Evolutionary conservation across 2,113 vertebrate species (phyloP).

Genomic region (Speoplatyrhinus poulsoni): DNA sequence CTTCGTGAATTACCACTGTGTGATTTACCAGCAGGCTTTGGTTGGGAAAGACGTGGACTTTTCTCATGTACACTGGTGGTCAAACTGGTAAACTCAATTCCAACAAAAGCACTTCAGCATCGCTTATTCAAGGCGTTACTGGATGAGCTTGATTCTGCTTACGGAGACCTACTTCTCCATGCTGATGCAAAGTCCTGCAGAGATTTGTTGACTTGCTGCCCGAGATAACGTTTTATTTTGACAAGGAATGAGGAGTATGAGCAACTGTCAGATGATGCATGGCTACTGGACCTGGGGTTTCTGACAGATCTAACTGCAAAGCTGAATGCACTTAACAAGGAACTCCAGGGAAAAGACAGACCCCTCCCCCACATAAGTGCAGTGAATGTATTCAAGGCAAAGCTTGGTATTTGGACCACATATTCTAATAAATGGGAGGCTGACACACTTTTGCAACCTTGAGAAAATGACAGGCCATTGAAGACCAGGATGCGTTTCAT

Average conservation of each 20-base stretch:
- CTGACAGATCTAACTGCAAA: constrained; percentile 8
- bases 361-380: not conserved
- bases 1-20: constrained; percentile 26
- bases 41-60: constrained; percentile 15
- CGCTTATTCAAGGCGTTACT: constrained; percentile 13
- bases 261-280: constrained; percentile 22
- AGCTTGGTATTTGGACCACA: not conserved
- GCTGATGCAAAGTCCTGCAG: not conserved
- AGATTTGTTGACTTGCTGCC: constrained; percentile 12
- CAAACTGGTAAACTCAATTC: constrained; percentile 18
- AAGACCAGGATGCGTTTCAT: constrained; percentile 3
- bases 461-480: constrained; percentile 2
- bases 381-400: too few relatives aligned
- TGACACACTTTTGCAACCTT: not conserved
- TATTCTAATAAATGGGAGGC: not conserved
- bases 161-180: not conserved
- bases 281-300: constrained; percentile 3
- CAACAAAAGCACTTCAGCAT: constrained; percentile 23
- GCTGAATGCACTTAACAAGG: not conserved
- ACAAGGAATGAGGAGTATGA: constrained; percentile 16
- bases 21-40: constrained; percentile 27
- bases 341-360: not conserved
- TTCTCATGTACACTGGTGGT: constrained; percentile 15
- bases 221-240: constrained; percentile 6
- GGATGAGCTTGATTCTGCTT: not conserved